Conservation (phyloP, 2,888 invertebrate species). For the Caenorhabditis uteleia region DNA sequence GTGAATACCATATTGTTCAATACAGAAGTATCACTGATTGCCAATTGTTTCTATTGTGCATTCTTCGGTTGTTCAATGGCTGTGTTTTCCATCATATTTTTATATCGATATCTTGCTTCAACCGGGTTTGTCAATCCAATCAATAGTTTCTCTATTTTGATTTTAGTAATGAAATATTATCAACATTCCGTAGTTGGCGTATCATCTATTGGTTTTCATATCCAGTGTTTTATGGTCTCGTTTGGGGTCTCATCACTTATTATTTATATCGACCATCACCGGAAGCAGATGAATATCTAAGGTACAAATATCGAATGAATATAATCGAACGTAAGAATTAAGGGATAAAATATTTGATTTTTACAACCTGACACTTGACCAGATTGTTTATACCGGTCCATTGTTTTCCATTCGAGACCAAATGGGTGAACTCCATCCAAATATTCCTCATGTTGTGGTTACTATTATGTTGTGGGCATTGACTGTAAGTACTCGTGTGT, state of each 20-base stretch:
- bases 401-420: too few relatives aligned
- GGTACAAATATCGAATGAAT: background rate
- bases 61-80: conserved; percentile 3
- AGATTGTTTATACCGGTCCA: too few relatives aligned
- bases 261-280: background rate
- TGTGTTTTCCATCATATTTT: conserved; percentile 7
- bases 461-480: too few relatives aligned
- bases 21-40: conserved; percentile 1
- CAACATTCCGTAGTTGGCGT: too few relatives aligned
- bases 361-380: too few relatives aligned
- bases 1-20: too few relatives aligned
- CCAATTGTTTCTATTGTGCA: background rate
- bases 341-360: too few relatives aligned
- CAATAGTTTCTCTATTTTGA: background rate
- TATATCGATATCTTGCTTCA: conserved; percentile 9
- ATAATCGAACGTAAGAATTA: too few relatives aligned
- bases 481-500: too few relatives aligned
- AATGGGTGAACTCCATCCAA: too few relatives aligned
- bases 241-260: conserved; percentile 11
- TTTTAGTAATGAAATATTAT: too few relatives aligned
- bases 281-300: background rate
- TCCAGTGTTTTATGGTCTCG: conserved; percentile 11
- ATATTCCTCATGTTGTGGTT: too few relatives aligned
- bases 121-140: background rate
- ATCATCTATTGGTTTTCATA: conserved; percentile 1